Conservation (phyloP, 2,797 vertebrate genomes). For the Peromyscus attwateri region DNA sequence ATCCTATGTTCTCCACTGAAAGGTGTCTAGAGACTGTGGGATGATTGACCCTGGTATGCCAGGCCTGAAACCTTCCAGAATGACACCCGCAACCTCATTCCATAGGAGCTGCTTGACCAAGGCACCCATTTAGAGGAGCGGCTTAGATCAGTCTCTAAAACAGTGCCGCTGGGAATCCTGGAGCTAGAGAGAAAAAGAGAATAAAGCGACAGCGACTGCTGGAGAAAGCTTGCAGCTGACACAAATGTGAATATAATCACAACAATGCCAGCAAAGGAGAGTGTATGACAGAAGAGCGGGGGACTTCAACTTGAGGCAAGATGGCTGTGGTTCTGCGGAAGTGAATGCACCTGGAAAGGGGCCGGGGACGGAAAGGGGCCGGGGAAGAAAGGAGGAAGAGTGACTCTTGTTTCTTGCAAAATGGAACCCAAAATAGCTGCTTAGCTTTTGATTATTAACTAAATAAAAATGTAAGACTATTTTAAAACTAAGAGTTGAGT, state of each 20-base stretch:
- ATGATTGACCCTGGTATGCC: too few relatives aligned
- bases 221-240: background rate
- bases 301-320: background rate
- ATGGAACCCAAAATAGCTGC: background rate
- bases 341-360: background rate
- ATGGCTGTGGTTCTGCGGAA: background rate
- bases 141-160: rapidly evolving
- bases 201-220: rapidly evolving
- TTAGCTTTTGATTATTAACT: background rate
- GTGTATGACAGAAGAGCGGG: background rate
- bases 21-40: background rate
- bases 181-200: background rate
- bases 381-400: too few relatives aligned
- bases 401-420: background rate
- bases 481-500: background rate
- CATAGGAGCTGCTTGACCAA: rapidly evolving
- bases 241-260: background rate
- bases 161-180: background rate
- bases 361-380: background rate
- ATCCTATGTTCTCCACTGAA: background rate
- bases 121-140: background rate
- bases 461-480: background rate
- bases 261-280: background rate
- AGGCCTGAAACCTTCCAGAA: background rate
- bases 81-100: background rate